Evolutionary conservation across 2,113 vertebrate genomes (phyloP).

Genomic region (Antechinus stuartii): DNA sequence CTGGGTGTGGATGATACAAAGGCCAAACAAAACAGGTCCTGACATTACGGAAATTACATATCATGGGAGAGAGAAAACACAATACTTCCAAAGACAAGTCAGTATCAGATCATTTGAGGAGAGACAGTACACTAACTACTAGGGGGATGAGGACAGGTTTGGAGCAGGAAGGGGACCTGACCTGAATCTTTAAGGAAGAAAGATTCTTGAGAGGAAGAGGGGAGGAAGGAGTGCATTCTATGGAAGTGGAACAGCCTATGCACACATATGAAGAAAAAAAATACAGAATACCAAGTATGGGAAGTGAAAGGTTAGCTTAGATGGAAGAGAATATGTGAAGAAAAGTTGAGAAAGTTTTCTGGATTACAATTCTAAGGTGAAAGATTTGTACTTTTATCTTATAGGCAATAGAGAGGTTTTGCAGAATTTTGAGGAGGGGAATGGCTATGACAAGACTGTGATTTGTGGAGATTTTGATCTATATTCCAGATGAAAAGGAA

Average conservation of each 20-base stretch:
- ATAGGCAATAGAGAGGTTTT: not conserved
- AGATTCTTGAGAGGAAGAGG: not conserved
- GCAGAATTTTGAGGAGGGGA: not conserved
- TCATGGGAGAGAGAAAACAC: not conserved
- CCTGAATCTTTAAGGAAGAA: not conserved
- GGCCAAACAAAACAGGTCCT: not conserved
- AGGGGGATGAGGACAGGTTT: not conserved
- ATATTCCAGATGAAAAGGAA: not conserved
- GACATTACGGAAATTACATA: not conserved
- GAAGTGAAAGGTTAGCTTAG: not conserved
- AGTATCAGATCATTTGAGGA: not conserved
- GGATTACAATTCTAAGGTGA: not conserved
- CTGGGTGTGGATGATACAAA: not conserved
- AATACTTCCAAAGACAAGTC: conserved; percentile 1
- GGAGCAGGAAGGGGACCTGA: not conserved
- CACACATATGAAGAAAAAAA: not conserved
- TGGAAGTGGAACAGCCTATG: not conserved
- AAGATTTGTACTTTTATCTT: not conserved
- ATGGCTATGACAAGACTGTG: not conserved
- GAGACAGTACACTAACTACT: not conserved
- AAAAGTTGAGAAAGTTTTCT: not conserved
- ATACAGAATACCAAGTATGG: not conserved
- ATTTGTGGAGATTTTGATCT: not conserved
- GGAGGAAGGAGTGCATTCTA: not conserved
- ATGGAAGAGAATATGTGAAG: not conserved